Percentiles rank a stretch among this genome's conserved stretches.
phyloP scores from a whole-genome alignment of 2,888 invertebrate genomes.

The Tyria jacobaeae region DNA sequence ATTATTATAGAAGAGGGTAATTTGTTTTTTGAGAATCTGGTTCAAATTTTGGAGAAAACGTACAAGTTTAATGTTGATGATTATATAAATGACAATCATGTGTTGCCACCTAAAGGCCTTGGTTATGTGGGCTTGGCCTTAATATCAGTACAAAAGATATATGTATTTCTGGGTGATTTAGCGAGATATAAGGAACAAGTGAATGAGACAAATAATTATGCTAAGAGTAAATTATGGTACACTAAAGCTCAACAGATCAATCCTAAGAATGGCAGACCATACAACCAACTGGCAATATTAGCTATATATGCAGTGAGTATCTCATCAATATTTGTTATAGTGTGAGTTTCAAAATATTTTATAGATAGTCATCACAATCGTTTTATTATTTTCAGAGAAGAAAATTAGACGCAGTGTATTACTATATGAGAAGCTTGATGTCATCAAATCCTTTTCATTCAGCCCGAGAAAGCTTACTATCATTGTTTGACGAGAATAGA shows the following conservation, averaged over 20 bases:
- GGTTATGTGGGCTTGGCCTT: slow-evolving; percentile 91
- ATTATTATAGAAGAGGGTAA: slow-evolving; percentile 93
- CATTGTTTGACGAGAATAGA: slow-evolving; percentile 96
- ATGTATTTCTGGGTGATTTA: slow-evolving; percentile 96
- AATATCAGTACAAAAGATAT: slow-evolving; percentile 94
- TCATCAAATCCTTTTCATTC: slow-evolving; percentile 97
- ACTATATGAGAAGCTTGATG: slow-evolving; percentile 97
- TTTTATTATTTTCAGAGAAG: slow-evolving; percentile 89
- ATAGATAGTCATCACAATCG: slow-evolving; percentile 3
- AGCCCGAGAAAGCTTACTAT: slow-evolving; percentile 95
- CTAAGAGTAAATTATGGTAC: slow-evolving; percentile 92
- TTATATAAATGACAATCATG: slow-evolving; percentile 86
- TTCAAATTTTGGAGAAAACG: slow-evolving; percentile 90
- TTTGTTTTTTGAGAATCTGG: slow-evolving; percentile 91
- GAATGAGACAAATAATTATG: slow-evolving; percentile 93
- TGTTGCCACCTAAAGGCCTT: slow-evolving; percentile 87
- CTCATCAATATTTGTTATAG: neutral
- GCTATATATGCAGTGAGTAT: slow-evolving; percentile 92
- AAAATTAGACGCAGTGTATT: slow-evolving; percentile 98
- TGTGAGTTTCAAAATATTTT: too few species aligned
- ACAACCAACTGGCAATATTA: slow-evolving; percentile 97
- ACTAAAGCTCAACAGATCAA: slow-evolving; percentile 97
- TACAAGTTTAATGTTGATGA: slow-evolving; percentile 91
- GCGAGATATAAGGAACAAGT: slow-evolving; percentile 96
- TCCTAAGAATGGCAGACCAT: slow-evolving; percentile 97